Conservation (phyloP, 2,113 vertebrate genomes). For the Oryctolagus cuniculus region mOryCun1.1 NC_091435.1:16107501-16108000, state of each 20-base stretch:
- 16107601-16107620: slow-evolving; percentile 1
- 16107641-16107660: not conserved
- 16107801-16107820: slow-evolving; percentile 21
- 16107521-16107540: not conserved
- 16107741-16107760: not conserved
- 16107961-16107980: not conserved
- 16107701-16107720: not conserved
- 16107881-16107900: not conserved
- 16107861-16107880: not conserved
- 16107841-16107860: not conserved
- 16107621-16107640: not conserved
- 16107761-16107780: not conserved
- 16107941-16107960: not conserved
- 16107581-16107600: not conserved
- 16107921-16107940: not conserved
- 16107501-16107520: not conserved
- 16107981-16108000: not conserved
- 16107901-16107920: not conserved
- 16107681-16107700: not conserved
- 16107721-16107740: not conserved
- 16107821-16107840: slow-evolving; percentile 5
- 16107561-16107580: not conserved
- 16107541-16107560: not conserved
- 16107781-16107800: slow-evolving; percentile 23
- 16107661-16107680: not conserved